Percentiles rank a stretch among this genome's conserved stretches.
Conservation (phyloP, 1,140 invertebrate species). For the Gonatopus flavifemur region DNA sequence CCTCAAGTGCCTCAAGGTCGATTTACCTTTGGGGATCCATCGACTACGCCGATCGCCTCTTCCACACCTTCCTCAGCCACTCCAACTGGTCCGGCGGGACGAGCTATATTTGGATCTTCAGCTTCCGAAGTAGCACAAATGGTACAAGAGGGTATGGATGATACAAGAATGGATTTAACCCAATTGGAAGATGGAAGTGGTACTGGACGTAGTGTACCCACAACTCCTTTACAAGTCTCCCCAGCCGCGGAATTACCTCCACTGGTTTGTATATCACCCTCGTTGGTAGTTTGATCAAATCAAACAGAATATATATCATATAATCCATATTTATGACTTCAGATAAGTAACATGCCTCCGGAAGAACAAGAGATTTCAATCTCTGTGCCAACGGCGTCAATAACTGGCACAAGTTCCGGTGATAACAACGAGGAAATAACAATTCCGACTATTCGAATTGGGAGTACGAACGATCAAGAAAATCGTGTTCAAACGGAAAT, state of each 20-base stretch:
- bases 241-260: conserved; percentile 60
- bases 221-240: conserved; percentile 73
- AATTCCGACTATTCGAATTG: conserved; percentile 38
- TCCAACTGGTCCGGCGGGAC: conserved; percentile 32
- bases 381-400: conserved; percentile 27
- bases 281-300: conserved; percentile 27
- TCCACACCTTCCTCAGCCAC: conserved; percentile 42
- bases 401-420: conserved; percentile 22
- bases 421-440: conserved; percentile 35
- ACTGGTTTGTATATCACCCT: conserved; percentile 44
- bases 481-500: conserved; percentile 33
- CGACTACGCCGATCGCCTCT: conserved; percentile 43
- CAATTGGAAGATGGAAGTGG: conserved; percentile 67
- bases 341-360: conserved; percentile 42
- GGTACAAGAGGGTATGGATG: conserved; percentile 71
- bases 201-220: conserved; percentile 70
- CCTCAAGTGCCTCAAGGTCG: conserved; percentile 73
- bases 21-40: conserved; percentile 73
- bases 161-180: conserved; percentile 74
- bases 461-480: conserved; percentile 40
- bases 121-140: conserved; percentile 53
- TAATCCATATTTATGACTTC: conserved; percentile 1
- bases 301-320: neutral
- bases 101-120: conserved; percentile 45
- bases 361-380: conserved; percentile 44